Evolutionary conservation across 2,888 invertebrate species (phyloP).

Genomic region (Hemithea aestivaria): DNA sequence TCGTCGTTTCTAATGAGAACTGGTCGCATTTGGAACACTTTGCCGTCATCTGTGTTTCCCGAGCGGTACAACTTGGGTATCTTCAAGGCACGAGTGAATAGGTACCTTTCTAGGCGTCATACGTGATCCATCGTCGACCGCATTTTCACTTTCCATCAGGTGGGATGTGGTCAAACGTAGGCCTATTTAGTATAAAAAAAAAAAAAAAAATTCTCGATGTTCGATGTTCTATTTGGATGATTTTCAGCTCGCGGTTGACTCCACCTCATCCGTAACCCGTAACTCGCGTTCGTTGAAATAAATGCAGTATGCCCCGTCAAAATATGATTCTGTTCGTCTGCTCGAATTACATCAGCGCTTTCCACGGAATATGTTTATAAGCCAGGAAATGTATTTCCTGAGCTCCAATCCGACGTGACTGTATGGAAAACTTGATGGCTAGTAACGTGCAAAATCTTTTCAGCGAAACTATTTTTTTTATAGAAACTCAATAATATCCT

Average conservation of each 20-base stretch:
- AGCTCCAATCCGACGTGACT: constrained; percentile 38
- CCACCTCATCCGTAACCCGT: constrained; percentile 25
- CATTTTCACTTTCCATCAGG: too few species aligned
- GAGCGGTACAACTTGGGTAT: too few species aligned
- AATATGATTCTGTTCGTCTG: constrained; percentile 44
- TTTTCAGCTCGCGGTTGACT: background rate
- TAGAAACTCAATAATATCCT: background rate
- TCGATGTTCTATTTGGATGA: background rate
- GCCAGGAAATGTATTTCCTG: constrained; percentile 49
- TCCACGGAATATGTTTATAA: constrained; percentile 48
- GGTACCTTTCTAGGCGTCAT: too few species aligned
- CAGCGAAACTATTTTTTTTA: constrained; percentile 13
- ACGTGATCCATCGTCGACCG: too few species aligned
- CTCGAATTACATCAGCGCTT: constrained; percentile 45
- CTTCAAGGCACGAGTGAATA: too few species aligned
- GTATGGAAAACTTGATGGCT: constrained; percentile 42
- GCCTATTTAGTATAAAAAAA: too few species aligned
- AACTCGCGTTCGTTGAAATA: constrained; percentile 32
- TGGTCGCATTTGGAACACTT: too few species aligned
- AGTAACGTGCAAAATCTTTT: constrained; percentile 30
- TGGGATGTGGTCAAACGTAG: too few species aligned
- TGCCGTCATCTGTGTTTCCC: too few species aligned
- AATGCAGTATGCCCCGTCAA: constrained; percentile 38
- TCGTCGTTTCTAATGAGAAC: too few species aligned
- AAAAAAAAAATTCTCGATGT: too few species aligned